phyloP scores from a whole-genome alignment of 2,113 vertebrate species.

The Oncorhynchus kisutch region DNA sequence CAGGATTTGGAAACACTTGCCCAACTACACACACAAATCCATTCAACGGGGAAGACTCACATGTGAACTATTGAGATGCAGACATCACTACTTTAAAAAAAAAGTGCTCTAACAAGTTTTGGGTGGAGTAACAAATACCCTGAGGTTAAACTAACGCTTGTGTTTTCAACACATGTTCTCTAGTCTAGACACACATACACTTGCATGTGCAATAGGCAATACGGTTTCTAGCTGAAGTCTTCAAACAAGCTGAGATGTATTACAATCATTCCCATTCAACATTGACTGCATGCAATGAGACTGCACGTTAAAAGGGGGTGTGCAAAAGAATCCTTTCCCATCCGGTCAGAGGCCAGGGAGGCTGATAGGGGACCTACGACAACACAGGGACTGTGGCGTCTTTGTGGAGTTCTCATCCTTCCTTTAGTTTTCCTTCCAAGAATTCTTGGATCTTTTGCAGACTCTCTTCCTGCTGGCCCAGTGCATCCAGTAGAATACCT shows the following conservation, averaged over 20 bases:
- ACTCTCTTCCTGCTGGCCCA: conserved; percentile 91
- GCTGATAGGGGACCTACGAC: background rate
- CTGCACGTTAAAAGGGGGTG: too few species aligned
- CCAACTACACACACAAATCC: background rate
- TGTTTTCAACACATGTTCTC: background rate
- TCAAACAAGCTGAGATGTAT: too few species aligned
- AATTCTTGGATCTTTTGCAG: conserved; percentile 83
- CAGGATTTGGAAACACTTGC: background rate
- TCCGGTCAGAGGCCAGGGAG: background rate
- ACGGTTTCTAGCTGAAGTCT: too few species aligned
- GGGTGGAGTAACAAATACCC: conserved; percentile 32
- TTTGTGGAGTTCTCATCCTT: conserved; percentile 62
- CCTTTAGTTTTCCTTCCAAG: conserved; percentile 82
- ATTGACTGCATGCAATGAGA: too few species aligned
- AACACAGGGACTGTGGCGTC: background rate
- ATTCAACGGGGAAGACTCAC: conserved; percentile 1
- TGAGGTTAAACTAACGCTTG: conserved; percentile 38
- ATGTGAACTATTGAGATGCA: conserved; percentile 12
- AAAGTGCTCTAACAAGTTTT: conserved; percentile 47
- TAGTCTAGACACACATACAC: background rate
- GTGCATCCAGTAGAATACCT: conserved; percentile 88
- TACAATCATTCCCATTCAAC: too few species aligned
- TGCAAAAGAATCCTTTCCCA: background rate
- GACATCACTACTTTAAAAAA: background rate
- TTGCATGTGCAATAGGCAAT: too few species aligned